Base-by-base conservation (phyloP, 2,888 invertebrate species). In the Hydriomena furcata region DNA sequence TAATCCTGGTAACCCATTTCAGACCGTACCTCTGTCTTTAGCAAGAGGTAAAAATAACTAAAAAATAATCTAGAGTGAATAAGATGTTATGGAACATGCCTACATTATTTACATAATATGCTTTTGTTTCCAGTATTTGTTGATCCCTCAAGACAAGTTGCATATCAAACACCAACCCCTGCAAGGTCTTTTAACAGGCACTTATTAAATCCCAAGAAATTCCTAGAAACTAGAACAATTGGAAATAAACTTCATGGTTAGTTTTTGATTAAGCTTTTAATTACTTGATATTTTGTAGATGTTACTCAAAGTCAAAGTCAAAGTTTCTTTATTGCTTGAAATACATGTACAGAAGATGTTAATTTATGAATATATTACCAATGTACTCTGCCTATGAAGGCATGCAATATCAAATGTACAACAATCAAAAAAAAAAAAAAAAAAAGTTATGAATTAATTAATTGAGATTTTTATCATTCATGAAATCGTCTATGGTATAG, bases 111-210 rank as follows among this genome's bases (percentile, higher is more conserved):
- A 3, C 4, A 17, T 4, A 17, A 17, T 17, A n/a, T 17, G 17
- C 17, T 17, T 3, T 17, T 40, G 7, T 54, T 45, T 71, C 34
- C 66, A 86, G 89, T 82, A 25, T 91, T 91, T 61, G 59, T 74
- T 53, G 91, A 91, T 65, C 60, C 74, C 35, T 81, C 91, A 30
- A 78, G 91, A 58, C 89, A 88, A 67, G 90, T 91, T 10, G 83
- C 81, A 25, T 86, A 88, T 28, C 83, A 87, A 52, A 79, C 80
- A 2, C 76, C 43, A 24, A 44, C 46, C 54, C 48, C 37, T 7
- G 52, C 48, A 53, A 65, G 64, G 61, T 63, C 54, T 27, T 52
- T 49, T 17, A 41, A 38, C 6, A 76, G 61, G 46, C 65, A 65
- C 34, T 72, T 76, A 60, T 60, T 75, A 7, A 73, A 66, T 55